A percentile compares a stretch with the other conserved stretches of the same genome.
These are phyloP conservation scores for Drosophila ananassae DNA, from an alignment of 1,140 invertebrate species.

Conservation along the genomic window DNA sequence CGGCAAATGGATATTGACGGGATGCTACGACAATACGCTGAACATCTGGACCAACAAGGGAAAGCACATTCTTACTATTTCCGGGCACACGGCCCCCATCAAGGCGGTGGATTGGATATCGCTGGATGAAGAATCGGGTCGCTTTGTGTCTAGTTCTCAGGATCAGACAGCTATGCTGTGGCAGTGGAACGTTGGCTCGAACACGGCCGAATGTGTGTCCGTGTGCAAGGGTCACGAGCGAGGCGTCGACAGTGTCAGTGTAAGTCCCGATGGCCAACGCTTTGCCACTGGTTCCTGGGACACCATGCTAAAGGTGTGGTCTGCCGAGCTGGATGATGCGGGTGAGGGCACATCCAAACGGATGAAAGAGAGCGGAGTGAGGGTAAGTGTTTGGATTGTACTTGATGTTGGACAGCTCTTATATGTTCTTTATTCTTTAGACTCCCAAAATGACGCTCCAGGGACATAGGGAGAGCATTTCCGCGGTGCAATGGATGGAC, in stretches of 20 bases:
- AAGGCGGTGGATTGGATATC: constrained; percentile 95
- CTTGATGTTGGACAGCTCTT: not conserved
- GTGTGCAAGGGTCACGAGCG: constrained; percentile 95
- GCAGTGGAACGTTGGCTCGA: constrained; percentile 92
- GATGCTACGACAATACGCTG: constrained; percentile 97
- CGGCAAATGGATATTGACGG: constrained; percentile 94
- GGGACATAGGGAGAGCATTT: constrained; percentile 96
- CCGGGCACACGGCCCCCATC: constrained; percentile 93
- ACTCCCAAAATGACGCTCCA: constrained; percentile 94
- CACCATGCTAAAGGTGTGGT: constrained; percentile 92
- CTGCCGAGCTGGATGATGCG: constrained; percentile 85
- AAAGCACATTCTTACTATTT: constrained; percentile 91
- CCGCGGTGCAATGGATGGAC: constrained; percentile 92
- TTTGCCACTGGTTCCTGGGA: constrained; percentile 98
- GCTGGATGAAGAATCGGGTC: constrained; percentile 86
- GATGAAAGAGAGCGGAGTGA: constrained; percentile 84
- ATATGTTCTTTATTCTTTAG: constrained; percentile 83
- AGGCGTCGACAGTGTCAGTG: constrained; percentile 93
- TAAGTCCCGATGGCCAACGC: constrained; percentile 87
- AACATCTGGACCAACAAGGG: constrained; percentile 95
- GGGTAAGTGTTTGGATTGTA: constrained; percentile 77
- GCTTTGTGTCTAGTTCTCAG: constrained; percentile 95
- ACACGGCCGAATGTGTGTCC: constrained; percentile 92
- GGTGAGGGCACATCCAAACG: constrained; percentile 62
- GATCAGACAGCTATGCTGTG: constrained; percentile 97